Conservation (phyloP, 2,113 vertebrate species). For the Pithys albifrons region DNA sequence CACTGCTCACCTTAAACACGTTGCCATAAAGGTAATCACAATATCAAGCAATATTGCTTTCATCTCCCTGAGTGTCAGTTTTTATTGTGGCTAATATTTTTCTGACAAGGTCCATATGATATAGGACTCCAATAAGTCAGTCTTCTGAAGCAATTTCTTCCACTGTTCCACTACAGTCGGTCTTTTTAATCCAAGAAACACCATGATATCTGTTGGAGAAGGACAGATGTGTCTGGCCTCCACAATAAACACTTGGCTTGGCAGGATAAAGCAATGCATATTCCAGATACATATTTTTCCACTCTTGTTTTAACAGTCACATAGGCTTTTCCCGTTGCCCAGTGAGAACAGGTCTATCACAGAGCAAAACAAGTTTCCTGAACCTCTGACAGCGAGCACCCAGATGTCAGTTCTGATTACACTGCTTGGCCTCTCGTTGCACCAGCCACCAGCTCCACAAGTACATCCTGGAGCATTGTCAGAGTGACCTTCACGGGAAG, state of each 20-base stretch:
- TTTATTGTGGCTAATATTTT: conserved; percentile 29
- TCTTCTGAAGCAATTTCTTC: conserved; percentile 64
- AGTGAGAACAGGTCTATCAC: conserved; percentile 23
- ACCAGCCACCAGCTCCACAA: neutral
- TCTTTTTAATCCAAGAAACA: conserved; percentile 65
- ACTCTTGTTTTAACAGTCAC: conserved; percentile 62
- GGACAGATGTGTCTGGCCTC: conserved; percentile 62
- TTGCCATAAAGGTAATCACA: neutral
- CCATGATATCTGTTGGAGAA: conserved; percentile 61
- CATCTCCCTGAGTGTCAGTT: neutral
- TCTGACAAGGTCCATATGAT: conserved; percentile 15
- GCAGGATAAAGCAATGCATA: conserved; percentile 53
- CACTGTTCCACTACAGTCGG: conserved; percentile 20
- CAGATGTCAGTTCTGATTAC: conserved; percentile 55
- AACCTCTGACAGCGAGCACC: conserved; percentile 37
- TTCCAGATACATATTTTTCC: conserved; percentile 69
- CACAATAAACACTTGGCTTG: conserved; percentile 67
- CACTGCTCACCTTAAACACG: neutral
- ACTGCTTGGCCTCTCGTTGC: neutral
- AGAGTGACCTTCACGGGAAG: conserved; percentile 39
- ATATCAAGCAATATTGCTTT: conserved; percentile 15
- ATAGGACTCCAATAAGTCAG: conserved; percentile 29
- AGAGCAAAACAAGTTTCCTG: conserved; percentile 50
- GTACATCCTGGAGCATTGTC: conserved; percentile 44
- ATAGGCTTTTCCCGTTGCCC: conserved; percentile 38